Evolutionary conservation across 2,113 vertebrate genomes (phyloP).

Genomic region (Phalacrocorax pelagicus): DNA sequence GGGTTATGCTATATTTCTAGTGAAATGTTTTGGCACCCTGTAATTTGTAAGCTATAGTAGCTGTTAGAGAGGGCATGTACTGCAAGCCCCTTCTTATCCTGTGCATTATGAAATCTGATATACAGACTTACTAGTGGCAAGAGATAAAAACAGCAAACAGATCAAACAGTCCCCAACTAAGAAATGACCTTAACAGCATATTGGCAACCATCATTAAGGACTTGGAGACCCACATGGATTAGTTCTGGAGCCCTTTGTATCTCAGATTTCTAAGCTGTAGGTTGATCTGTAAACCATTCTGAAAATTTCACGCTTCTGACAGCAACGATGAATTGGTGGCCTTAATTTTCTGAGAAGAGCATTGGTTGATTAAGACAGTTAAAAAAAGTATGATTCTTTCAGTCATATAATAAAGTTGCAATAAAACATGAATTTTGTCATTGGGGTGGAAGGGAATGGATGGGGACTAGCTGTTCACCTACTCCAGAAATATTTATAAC

Average conservation of each 20-base stretch:
- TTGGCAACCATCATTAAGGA: conserved; percentile 26
- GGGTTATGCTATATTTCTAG: not conserved
- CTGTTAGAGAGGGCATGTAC: not conserved
- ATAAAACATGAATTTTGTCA: not conserved
- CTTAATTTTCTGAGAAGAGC: not conserved
- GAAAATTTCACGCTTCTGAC: conserved; percentile 20
- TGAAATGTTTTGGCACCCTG: not conserved
- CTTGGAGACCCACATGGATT: conserved; percentile 55
- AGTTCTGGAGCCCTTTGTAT: conserved; percentile 50
- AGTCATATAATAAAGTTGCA: not conserved
- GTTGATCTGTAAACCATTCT: conserved; percentile 46
- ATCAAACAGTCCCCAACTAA: conserved; percentile 65
- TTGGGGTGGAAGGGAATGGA: not conserved
- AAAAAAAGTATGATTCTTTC: not conserved
- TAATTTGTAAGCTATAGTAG: not conserved
- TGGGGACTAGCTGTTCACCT: not conserved
- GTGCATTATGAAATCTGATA: conserved; percentile 63
- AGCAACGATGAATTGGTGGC: not conserved
- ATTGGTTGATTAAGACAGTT: not conserved
- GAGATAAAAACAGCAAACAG: conserved; percentile 60
- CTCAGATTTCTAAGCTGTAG: conserved; percentile 49
- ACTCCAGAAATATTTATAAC: not conserved
- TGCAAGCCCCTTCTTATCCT: conserved; percentile 15
- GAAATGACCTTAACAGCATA: conserved; percentile 53
- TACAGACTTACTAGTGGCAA: conserved; percentile 26